Evolutionary conservation across 2,113 vertebrate genomes (phyloP), one percentile per base, ranked within the genome.

Genomic region (Heliornis fulica): DNA sequence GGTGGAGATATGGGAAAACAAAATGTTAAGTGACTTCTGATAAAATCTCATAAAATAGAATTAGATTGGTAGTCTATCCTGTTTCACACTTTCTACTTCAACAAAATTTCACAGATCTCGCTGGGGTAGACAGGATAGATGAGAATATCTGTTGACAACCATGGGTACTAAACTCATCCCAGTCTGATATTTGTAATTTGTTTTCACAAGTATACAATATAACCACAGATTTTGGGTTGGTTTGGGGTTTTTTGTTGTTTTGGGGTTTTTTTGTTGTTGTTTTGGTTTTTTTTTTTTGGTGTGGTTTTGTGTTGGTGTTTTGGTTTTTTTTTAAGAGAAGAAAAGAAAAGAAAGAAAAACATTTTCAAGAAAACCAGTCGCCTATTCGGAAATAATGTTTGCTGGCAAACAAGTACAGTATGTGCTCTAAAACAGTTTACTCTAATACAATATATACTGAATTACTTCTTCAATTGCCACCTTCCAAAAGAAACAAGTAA

Each of bases 401-500:
- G 87, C 90, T 93, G 90, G 96, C 96, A 96, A 88, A 95, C 53
- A 97, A 95, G 90, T 96, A 96, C 86, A 96, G 60, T 92, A 68
- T 91, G 90, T 96, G 75, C 96, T 97, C 78, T 96, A 96, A 98
- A 97, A 94, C 54, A 93, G 94, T 97, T 97, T 96, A 65, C 80
- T 97, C 61, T 94, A 96, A 97, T 96, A 97, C 94, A 97, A 96
- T 97, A 92, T 94, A 94, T 60, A 96, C 61, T 61, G 90, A 98
- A 98, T 97, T 97, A 94, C 97, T 84, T 90, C 93, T 97, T 96
- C 93, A 95, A 98, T 96, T 98, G 96, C 94, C 93, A 91, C 95
- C 89, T 97, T 96, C 96, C 88, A 84, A 97, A 96, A 95, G 93
- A 96, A 97, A 96, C 83, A 96, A 97, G 96, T 96, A 97, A 97